These are phyloP conservation scores for Wasmannia auropunctata DNA, from an alignment of 1,140 invertebrate species.

Conservation along the genomic window DNA sequence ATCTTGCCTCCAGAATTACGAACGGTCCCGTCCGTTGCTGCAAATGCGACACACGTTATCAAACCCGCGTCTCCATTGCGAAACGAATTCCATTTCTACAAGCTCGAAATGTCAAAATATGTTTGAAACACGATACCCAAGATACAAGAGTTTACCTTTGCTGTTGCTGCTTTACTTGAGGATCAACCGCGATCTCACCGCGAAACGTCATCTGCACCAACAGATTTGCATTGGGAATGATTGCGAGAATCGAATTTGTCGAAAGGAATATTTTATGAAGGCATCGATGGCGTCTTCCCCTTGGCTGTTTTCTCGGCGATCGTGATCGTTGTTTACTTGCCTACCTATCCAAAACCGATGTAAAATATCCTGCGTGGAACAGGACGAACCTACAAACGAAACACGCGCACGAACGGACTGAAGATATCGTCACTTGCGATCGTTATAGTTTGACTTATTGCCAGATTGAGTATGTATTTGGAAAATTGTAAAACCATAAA, in stretches of 20 bases:
- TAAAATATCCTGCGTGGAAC: constrained; percentile 56
- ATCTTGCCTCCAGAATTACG: constrained; percentile 11
- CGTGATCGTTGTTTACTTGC: neutral
- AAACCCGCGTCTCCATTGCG: neutral
- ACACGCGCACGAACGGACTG: constrained; percentile 51
- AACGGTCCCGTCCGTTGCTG: neutral
- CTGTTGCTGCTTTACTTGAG: constrained; percentile 37
- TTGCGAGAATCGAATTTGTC: neutral
- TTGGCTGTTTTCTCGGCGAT: neutral
- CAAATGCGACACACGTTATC: neutral
- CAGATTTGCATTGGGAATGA: neutral
- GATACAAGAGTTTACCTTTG: constrained; percentile 21
- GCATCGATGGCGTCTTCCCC: neutral
- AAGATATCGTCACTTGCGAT: constrained; percentile 55
- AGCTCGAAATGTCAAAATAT: neutral
- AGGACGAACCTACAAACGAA: constrained; percentile 62
- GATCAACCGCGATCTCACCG: constrained; percentile 50
- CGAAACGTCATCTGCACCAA: constrained; percentile 68
- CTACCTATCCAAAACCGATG: constrained; percentile 62
- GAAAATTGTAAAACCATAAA: neutral
- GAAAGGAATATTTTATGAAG: neutral
- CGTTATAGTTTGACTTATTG: constrained; percentile 27
- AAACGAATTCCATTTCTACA: neutral
- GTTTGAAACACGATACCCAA: neutral
- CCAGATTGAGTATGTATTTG: neutral